Evolutionary conservation across 2,888 invertebrate species (phyloP), one percentile per base, ranked within the genome.

Genomic region (Melipona bicolor): DNA sequence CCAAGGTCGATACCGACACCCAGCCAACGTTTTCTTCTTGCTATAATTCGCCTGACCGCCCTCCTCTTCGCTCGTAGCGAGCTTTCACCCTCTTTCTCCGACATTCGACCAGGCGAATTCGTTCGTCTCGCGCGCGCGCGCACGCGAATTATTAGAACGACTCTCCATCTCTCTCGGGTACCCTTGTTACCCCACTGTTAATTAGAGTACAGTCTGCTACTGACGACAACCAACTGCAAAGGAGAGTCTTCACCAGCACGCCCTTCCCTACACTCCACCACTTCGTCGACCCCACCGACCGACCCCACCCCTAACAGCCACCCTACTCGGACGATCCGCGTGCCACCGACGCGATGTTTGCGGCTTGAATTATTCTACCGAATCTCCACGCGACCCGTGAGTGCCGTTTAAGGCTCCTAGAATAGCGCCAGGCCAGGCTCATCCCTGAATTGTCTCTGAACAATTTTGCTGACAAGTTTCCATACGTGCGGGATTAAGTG

Each of bases 131-230:
- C 74, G 68, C 88, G 81, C 77, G 77, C 74, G 68, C 88, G 81
- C 82, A 69, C 76, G 79, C 87, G 84, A 90, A 88, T 92, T 91
- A 92, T 92, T 91, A 91, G 89, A 91, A 90, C 86, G 87, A 81
- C 88, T 86, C 90, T 90, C 86, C 87, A 85, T 91, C 90, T 87
- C 89, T 88, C 89, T 87, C 85, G 85, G 89, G 88, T 80, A 84
- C 86, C 84, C 92, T 92, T 92, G 91, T 89, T 89, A 89, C 86
- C 82, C 73, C 84, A 75, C 91, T 89, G 91, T 92, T 92, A 92
- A 92, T 92, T 92, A 92, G 92, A 91, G 89, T 91, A 91, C 91
- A 91, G 91, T 92, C 92, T 92, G 90, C 85, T 89, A 91, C 88
- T 89, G 91, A 90, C 91, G 91, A 91, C 91, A 91, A 84, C 87